Conservation (phyloP, 92 coral and sea anemone species). For the Epizoanthus fatuus region DNA sequence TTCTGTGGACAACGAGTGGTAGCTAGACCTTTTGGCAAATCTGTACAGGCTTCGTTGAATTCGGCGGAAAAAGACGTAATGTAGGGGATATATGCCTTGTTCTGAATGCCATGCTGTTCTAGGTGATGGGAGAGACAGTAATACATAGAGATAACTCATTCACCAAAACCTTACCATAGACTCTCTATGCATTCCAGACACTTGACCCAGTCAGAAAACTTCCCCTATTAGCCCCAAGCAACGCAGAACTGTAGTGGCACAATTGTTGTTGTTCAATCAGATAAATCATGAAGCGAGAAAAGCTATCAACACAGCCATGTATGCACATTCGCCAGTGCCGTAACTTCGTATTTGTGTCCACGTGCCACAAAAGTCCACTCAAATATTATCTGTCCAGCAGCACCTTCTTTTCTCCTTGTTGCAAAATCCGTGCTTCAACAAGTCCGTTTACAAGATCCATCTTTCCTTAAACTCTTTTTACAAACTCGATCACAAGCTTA, state of each 20-base stretch:
- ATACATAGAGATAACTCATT: slow-evolving; percentile 49
- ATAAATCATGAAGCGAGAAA: slow-evolving; percentile 37
- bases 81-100: background rate
- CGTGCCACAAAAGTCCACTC: background rate
- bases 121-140: slow-evolving; percentile 34
- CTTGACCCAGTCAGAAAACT: slow-evolving; percentile 73
- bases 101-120: slow-evolving; percentile 45
- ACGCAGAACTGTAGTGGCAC: too few species aligned
- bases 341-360: too few species aligned
- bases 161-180: slow-evolving; percentile 73
- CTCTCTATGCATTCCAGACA: slow-evolving; percentile 68
- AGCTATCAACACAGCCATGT: slow-evolving; percentile 26
- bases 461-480: background rate
- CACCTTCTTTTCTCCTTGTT: background rate
- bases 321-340: too few species aligned
- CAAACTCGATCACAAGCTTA: too few species aligned
- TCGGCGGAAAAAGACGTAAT: background rate
- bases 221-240: slow-evolving; percentile 53
- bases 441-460: background rate
- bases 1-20: background rate
- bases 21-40: background rate
- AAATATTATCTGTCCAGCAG: background rate
- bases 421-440: background rate
- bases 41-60: background rate
- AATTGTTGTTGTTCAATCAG: slow-evolving; percentile 53